Evolutionary conservation across 2,888 invertebrate genomes (phyloP).

Genomic region (Agapostemon virescens): DNA sequence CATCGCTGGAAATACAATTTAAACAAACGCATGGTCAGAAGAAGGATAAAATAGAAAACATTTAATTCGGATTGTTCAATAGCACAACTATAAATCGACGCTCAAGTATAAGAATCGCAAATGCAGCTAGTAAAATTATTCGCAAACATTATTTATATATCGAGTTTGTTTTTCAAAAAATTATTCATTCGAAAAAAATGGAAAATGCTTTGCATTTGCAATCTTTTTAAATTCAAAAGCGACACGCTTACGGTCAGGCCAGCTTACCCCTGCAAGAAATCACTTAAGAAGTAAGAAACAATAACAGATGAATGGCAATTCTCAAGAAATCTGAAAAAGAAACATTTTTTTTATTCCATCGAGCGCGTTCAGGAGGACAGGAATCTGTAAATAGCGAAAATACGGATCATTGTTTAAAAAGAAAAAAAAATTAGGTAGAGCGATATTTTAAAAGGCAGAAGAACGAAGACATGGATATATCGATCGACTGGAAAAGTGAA

Average conservation of each 20-base stretch:
- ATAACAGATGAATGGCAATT: background rate
- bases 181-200: background rate
- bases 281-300: background rate
- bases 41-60: background rate
- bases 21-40: background rate
- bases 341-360: constrained; percentile 8
- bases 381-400: constrained; percentile 4
- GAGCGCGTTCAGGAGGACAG: background rate
- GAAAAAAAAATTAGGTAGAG: background rate
- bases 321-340: constrained; percentile 21
- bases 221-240: background rate
- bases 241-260: background rate
- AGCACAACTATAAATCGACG: background rate
- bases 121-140: background rate
- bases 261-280: constrained; percentile 7
- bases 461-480: constrained; percentile 3
- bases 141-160: background rate
- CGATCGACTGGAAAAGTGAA: background rate
- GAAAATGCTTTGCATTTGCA: background rate
- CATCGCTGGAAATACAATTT: constrained; percentile 82
- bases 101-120: background rate
- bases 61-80: background rate
- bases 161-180: background rate
- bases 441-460: constrained; percentile 1
- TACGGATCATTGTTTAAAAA: constrained; percentile 4